These are phyloP conservation scores for Myrmophylax atrothorax DNA, from an alignment of 2,113 vertebrate genomes.

Conservation along the genomic window DNA sequence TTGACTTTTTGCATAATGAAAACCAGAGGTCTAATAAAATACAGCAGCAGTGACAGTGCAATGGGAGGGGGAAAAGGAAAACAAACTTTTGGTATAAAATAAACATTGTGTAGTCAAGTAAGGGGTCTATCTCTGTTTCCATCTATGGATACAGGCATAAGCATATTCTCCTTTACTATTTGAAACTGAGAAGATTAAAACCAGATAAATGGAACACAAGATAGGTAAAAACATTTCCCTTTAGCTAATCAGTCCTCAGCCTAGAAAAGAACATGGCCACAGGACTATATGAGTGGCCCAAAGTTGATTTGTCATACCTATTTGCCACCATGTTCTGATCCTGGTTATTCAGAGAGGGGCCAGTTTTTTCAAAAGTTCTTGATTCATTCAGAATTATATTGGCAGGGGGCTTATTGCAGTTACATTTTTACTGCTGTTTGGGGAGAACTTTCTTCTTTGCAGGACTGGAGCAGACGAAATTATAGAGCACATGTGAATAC, in stretches of 20 bases:
- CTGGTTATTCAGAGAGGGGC: not conserved
- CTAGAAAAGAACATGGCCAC: not conserved
- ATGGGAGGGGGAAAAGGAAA: not conserved
- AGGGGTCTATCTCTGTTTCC: slow-evolving; percentile 2
- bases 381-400: not conserved
- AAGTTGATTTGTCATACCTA: not conserved
- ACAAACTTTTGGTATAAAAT: not conserved
- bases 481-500: slow-evolving; percentile 36
- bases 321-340: not conserved
- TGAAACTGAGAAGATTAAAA: not conserved
- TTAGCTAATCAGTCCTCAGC: not conserved
- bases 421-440: slow-evolving; percentile 48
- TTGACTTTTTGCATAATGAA: slow-evolving; percentile 68
- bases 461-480: slow-evolving; percentile 35
- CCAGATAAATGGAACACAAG: not conserved
- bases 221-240: not conserved
- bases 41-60: slow-evolving; percentile 50
- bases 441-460: not conserved
- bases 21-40: slow-evolving; percentile 71
- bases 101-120: not conserved
- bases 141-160: not conserved
- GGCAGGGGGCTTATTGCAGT: not conserved
- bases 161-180: not conserved
- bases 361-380: not conserved
- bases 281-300: not conserved